phyloP scores from a whole-genome alignment of 2,888 invertebrate genomes.

The Hyppa rectilinea region DNA sequence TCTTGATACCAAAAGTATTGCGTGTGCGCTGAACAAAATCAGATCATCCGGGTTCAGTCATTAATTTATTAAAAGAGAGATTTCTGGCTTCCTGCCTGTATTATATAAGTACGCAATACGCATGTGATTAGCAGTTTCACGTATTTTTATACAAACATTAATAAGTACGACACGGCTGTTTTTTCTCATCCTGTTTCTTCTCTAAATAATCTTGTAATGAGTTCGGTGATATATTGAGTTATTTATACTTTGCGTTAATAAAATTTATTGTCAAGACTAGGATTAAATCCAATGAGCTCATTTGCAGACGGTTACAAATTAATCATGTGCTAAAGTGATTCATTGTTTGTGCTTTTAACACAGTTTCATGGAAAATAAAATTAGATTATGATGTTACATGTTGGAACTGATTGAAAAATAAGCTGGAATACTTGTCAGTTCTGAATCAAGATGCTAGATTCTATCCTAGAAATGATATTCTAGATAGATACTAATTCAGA shows the following conservation, averaged over 20 bases:
- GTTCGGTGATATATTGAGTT: constrained; percentile 59
- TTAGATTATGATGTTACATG: background rate
- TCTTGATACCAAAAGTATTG: background rate
- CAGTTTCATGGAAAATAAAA: constrained; percentile 26
- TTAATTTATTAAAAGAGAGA: constrained; percentile 74
- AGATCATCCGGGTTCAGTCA: constrained; percentile 68
- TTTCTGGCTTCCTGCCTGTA: constrained; percentile 71
- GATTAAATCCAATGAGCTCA: constrained; percentile 50
- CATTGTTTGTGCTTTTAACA: constrained; percentile 45
- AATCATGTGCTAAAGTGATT: constrained; percentile 59
- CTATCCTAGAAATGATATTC: no score
- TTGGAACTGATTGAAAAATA: constrained; percentile 2
- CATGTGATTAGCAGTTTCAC: constrained; percentile 58
- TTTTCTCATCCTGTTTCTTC: constrained; percentile 60
- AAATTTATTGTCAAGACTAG: constrained; percentile 63
- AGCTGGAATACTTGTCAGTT: background rate
- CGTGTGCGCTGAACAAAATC: constrained; percentile 29
- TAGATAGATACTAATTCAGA: no score
- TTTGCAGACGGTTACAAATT: constrained; percentile 56
- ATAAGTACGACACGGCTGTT: constrained; percentile 60
- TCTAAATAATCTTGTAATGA: constrained; percentile 62
- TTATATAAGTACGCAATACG: constrained; percentile 59
- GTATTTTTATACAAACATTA: constrained; percentile 63
- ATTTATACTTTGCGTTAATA: constrained; percentile 56
- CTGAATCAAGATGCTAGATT: no score